A percentile compares a stretch with the other conserved stretches of the same genome.
Conservation (phyloP, 2,113 vertebrate species). For the Cacatua alba region DNA sequence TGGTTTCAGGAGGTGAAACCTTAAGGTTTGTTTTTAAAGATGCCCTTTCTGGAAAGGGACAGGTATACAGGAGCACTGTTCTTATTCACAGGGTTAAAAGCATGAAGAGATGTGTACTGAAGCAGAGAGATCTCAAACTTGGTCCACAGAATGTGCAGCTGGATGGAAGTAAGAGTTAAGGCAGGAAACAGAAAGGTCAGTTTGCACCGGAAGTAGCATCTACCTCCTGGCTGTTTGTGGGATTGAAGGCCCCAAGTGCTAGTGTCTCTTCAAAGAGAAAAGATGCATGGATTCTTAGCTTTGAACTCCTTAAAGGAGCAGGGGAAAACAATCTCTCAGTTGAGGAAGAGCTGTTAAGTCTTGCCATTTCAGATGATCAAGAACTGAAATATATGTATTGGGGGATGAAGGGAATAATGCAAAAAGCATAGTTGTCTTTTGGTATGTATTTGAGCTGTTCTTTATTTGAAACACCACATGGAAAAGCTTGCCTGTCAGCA, state of each 20-base stretch:
- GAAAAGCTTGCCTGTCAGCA: background rate
- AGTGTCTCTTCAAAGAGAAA: background rate
- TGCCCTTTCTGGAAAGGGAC: background rate
- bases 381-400: no score
- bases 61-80: background rate
- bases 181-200: no score
- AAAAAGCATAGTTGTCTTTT: background rate
- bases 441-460: background rate
- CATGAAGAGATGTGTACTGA: background rate
- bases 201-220: background rate
- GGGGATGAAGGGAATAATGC: background rate
- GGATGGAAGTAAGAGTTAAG: background rate
- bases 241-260: background rate
- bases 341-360: background rate
- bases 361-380: background rate
- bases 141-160: rapidly evolving
- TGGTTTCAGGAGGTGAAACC: background rate
- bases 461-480: background rate
- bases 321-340: background rate
- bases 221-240: background rate
- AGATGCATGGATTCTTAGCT: background rate
- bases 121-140: background rate
- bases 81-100: background rate
- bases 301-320: background rate
- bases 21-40: background rate